Evolutionary conservation across 2,888 invertebrate genomes (phyloP), one percentile per base, ranked within the genome.

Genomic region (Exephanes ischioxanthus): DNA sequence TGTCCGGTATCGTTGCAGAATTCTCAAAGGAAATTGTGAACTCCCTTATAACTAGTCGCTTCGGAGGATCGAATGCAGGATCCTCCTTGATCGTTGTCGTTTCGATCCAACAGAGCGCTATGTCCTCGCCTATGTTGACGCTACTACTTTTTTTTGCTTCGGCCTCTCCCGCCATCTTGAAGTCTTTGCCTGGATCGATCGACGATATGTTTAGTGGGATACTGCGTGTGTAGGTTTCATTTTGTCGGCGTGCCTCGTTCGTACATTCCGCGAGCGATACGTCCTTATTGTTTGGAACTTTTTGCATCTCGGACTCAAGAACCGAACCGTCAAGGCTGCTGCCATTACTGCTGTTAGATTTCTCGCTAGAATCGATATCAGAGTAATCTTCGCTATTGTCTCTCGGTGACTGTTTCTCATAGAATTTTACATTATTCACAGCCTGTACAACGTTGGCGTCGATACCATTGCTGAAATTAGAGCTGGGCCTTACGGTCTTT

Each of bases 31-130:
- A 89, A 14, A 91, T 90, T 7, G 89, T 83, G 41, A 87, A 90
- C 61, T 91, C 91, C 48, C 89, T 88, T 16, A 90, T 71, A n/a
- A 91, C 90, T n/a, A 89, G 73, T 5, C 87, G 86, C 41, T 86
- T 88, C 2, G 89, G 87, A 16, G 91, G 90, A 33, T 63, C 37
- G 2, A 79, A 22, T 16, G 79, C 58, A 9, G 67, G 83, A 51
- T 91, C 88, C 77, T 91, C 91, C 63, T 90, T 91, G 9, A 89
- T 89, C 1, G 88, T 91, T 7, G 80, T 88, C 14, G 86, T 88
- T 53, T 91, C 91, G 33, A 90, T 91, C 91, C 91, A 91, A 63
- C 91, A 91, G 5, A 91, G 55, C n/a, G 89, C 89, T 19, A 90
- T 83, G 33, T 89, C 88, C 51, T 89, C 89, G 16, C 88, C 88